These are phyloP conservation scores for Apis cerana DNA, from an alignment of 1,140 invertebrate species.

Conservation along the genomic window DNA sequence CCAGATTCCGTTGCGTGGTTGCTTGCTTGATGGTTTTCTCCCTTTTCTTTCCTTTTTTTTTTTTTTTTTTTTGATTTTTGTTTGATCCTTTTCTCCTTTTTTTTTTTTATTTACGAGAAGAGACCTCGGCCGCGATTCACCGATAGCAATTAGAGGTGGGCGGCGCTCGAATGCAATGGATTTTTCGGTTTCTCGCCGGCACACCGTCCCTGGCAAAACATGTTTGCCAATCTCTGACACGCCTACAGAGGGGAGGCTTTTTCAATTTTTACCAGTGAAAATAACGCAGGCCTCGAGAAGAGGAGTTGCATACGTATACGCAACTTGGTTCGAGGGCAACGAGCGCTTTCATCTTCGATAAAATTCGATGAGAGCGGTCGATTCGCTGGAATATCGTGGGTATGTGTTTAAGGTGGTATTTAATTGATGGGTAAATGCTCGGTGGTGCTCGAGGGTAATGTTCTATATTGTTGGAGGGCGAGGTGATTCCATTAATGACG, in stretches of 20 bases:
- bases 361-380: background rate
- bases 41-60: background rate
- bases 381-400: background rate
- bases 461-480: background rate
- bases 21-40: background rate
- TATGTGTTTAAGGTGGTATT: background rate
- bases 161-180: background rate
- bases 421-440: background rate
- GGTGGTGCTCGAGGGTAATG: background rate
- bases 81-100: background rate
- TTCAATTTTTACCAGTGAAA: background rate
- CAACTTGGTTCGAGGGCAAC: background rate
- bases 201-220: background rate
- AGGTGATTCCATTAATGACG: background rate
- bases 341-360: background rate
- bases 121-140: background rate
- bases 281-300: background rate
- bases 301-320: background rate
- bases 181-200: slow-evolving; percentile 8
- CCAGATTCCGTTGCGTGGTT: background rate
- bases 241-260: background rate
- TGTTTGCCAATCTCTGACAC: background rate
- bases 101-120: background rate
- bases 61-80: slow-evolving; percentile 2
- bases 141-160: slow-evolving; percentile 33